Base-by-base conservation (phyloP, 2,113 vertebrate species). In the Desmodus rotundus region DNA sequence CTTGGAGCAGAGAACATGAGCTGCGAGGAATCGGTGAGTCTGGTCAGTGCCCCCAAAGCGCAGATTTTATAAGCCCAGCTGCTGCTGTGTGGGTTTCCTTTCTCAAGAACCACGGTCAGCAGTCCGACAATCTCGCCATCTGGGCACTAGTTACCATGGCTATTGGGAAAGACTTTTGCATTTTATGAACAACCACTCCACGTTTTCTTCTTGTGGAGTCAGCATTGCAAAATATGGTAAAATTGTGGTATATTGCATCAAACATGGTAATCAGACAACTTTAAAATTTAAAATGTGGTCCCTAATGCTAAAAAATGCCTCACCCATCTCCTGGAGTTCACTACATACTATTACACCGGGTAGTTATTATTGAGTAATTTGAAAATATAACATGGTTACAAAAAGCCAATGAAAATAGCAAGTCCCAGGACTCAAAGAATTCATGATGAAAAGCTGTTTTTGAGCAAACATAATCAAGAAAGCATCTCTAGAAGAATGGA, bases 61-160 rank as follows among this genome's bases (percentile, higher is more conserved):
- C n/a, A 45, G 36, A 41, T 74, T 87, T 83, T 26, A 52, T 20
- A 17, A 96, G 26, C 38, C 63, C 20, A 3, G 13, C 3, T 73
- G 83, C 87, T 90, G 83, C 63, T 58, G 5, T 72, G 95, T 84
- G 41, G 31, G 68, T 95, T 94, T 96, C 73, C 93, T 96, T 96
- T 93, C 83, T 43, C 28, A 88, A 63, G 63, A 94, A 58, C 78
- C 74, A 43, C 36, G 70, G 6, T 81, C 47, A 95, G 43, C 17
- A 36, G 14, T 76, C 47, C 61, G 56, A 83, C 74, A 84, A 12
- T 87, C 89, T 50, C 89, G 5, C 87, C 89, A 89, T 86, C 77
- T 97, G 86, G 54, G 73, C 68, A 67, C 61, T 77, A 89, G 73
- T 86, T 78, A 56, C 70, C 54, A 47, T 95, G 65, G 47, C 72